A percentile compares a stretch with the other conserved stretches of the same genome.
phyloP scores from a whole-genome alignment of 2,113 vertebrate genomes.

The Canis aureus region DNA sequence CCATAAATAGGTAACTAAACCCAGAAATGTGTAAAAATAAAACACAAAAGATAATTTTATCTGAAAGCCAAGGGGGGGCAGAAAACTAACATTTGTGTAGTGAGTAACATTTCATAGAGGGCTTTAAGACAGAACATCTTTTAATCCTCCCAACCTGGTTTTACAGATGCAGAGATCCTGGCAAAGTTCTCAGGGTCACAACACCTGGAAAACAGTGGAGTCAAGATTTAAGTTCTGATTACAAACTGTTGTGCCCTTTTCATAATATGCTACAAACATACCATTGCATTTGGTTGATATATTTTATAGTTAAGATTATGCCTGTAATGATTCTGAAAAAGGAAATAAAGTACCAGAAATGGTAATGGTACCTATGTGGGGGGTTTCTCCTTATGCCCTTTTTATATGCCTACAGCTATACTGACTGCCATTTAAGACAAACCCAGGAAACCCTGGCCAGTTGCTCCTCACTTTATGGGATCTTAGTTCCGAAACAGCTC shows the following conservation, averaged over 20 bases:
- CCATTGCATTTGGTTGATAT: neutral
- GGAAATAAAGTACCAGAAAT: conserved; percentile 36
- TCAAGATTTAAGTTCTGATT: neutral
- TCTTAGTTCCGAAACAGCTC: conserved; percentile 79
- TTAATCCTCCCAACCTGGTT: neutral
- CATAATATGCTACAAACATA: neutral
- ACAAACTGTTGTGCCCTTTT: neutral
- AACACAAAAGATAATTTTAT: neutral
- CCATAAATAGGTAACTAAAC: neutral
- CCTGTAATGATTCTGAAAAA: conserved; percentile 31
- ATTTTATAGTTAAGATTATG: conserved; percentile 17
- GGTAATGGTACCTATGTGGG: neutral
- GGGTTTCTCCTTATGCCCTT: neutral
- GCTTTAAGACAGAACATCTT: neutral
- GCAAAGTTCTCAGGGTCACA: neutral
- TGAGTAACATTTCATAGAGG: neutral
- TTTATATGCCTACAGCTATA: neutral
- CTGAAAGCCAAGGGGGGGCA: neutral
- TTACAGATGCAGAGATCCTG: neutral
- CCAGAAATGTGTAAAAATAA: neutral
- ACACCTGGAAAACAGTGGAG: neutral
- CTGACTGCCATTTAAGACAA: conserved; percentile 35
- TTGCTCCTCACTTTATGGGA: neutral
- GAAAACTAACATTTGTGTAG: neutral
- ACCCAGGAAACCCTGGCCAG: neutral